These are phyloP conservation scores for Thinocorus orbignyianus DNA, from an alignment of 2,113 vertebrate species.

Conservation along the genomic window DNA sequence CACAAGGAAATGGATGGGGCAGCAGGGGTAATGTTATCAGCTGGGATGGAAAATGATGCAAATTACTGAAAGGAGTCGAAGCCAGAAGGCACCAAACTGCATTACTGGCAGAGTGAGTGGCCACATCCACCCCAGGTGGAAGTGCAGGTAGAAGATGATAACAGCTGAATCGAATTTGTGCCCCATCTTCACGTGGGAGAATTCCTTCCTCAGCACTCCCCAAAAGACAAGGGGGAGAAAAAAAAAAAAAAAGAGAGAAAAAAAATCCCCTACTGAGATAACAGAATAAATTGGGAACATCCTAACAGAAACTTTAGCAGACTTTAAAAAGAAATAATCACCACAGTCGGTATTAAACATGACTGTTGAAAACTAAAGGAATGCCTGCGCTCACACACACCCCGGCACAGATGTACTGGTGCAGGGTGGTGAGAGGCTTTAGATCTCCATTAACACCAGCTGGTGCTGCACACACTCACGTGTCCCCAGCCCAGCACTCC, in stretches of 20 bases:
- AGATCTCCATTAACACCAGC: neutral
- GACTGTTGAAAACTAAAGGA: neutral
- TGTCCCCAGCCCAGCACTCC: neutral
- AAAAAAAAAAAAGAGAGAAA: too few relatives aligned
- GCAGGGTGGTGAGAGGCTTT: neutral
- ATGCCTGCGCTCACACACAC: neutral
- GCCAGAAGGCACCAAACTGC: neutral
- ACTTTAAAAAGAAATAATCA: neutral
- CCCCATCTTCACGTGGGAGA: neutral
- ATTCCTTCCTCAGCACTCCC: neutral
- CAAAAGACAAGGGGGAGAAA: neutral
- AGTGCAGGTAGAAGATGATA: neutral
- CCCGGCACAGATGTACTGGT: neutral
- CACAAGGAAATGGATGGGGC: constrained; percentile 42
- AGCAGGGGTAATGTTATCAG: constrained; percentile 42
- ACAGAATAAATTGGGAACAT: neutral
- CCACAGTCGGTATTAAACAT: neutral
- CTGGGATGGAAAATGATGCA: constrained; percentile 36
- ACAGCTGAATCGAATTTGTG: neutral
- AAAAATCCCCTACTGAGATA: neutral
- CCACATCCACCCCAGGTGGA: neutral
- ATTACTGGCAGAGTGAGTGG: neutral
- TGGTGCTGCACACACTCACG: rapidly evolving
- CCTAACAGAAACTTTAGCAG: neutral
- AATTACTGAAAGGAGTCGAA: constrained; percentile 27